These are phyloP conservation scores for Antedon mediterranea DNA, from an alignment of 53 echinoderm and acorn worm genomes.

Conservation along the genomic window DNA sequence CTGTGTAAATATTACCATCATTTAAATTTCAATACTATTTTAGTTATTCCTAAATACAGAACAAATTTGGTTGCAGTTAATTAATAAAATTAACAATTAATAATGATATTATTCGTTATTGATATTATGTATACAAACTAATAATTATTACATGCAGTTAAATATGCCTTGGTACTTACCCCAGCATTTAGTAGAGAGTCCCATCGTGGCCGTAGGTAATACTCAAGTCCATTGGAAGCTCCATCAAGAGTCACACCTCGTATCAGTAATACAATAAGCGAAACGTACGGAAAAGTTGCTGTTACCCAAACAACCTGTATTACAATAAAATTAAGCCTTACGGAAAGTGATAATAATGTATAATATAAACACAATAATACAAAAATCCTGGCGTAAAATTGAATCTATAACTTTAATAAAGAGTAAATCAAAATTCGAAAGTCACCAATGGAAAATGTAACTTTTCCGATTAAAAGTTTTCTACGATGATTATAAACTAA, in stretches of 20 bases:
- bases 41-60: not conserved
- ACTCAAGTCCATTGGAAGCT: slow-evolving; percentile 47
- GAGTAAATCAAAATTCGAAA: too few relatives aligned
- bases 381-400: too few relatives aligned
- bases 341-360: too few relatives aligned
- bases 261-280: slow-evolving; percentile 52
- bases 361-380: too few relatives aligned
- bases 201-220: slow-evolving; percentile 66
- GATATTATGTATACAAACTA: too few relatives aligned
- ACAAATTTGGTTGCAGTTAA: not conserved
- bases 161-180: slow-evolving; percentile 28
- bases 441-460: too few relatives aligned
- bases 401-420: too few relatives aligned
- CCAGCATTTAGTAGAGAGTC: slow-evolving; percentile 32
- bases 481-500: too few relatives aligned
- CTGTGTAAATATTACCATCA: too few relatives aligned
- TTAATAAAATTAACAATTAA: not conserved
- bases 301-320: slow-evolving; percentile 86
- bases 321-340: too few relatives aligned
- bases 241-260: slow-evolving; percentile 76
- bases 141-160: not conserved
- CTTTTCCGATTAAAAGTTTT: too few relatives aligned
- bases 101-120: not conserved
- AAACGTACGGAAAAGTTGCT: slow-evolving; percentile 72
- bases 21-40: too few relatives aligned